Evolutionary conservation across 2,888 invertebrate genomes (phyloP), one percentile per base, ranked within the genome.

Genomic region (Idaea aversata): DNA sequence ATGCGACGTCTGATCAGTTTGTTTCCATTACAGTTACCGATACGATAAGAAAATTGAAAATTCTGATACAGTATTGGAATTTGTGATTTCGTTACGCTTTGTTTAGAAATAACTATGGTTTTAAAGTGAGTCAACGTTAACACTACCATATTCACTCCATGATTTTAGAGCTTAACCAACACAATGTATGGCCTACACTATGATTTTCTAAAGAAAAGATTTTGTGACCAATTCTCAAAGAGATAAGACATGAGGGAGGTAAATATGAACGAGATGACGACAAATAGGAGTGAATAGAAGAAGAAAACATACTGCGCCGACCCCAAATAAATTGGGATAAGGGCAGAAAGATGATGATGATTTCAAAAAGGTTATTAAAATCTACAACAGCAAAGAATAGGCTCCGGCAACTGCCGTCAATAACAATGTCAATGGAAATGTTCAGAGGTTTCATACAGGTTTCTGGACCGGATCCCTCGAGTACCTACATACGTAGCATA

Each of bases 381-480:
- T 47, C 0, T 7, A 3, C 25, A 47, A 47, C 47, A 5, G 47
- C 47, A 10, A 10, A 47, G 47, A 47, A 10, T 47, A 47, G 47
- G 10, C 47, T 47, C 47, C 7, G 10, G 13, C 13, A 47, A 47
- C 47, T 25, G 25, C 3, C 25, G 25, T 25, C 25, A 36, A 7
- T 36, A 47, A 38, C 34, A 47, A 36, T 34, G 15, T 35, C 66
- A 77, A 78, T 82, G 78, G 79, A 76, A 77, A 74, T 67, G 15
- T 35, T 58, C 58, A 25, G 13, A 63, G 47, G 4, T 36, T 7
- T 7, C 47, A 47, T 64, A 67, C 69, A 64, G 67, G 65, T 69
- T 67, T 70, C 62, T 63, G 57, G 63, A 69, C 69, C 68, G 70
- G 67, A 74, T 75, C 74, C 76, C 74, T 69, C 67, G 25, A 70